Evolutionary conservation across 2,888 invertebrate species (phyloP), one percentile per base, ranked within the genome.

Genomic region (Sarcophaga variegata): DNA sequence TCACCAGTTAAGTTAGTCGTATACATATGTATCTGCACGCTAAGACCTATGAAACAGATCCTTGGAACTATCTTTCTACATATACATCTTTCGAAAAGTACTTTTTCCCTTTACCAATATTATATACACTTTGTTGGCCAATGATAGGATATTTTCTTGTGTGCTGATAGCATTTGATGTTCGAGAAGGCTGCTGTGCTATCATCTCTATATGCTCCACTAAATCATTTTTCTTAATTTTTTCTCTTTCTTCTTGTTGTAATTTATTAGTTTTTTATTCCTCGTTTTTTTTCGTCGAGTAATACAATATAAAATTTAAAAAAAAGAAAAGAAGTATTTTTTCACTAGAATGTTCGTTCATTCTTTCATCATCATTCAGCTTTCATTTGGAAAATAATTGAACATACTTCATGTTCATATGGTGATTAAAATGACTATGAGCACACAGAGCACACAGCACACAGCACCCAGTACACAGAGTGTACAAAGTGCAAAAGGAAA

Each of bases 351-450:
- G 49, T 78, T 63, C 49, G 62, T 66, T 37, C 20, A 37, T 66
- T 67, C 60, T 17, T 76, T 69, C 75, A 59, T 81, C 17, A 54
- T 79, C 62, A 79, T 75, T 84, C 67, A 79, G 71, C 71, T 84
- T 84, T 84, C 84, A 87, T 84, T 87, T 82, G 76, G 45, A 84
- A 87, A 87, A 82, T 87, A 87, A 87, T 87, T 87, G 87, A 84
- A 87, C 84, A 81, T 75, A 76, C 83, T 83, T 81, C 78, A 81
- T 84, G 78, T 81, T 76, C 81, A 84, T 81, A 79, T 84, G 87
- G 47, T 64, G 81, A 83, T 83, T 83, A 78, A 70, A 81, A 70
- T 47, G 63, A 49, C 14, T 75, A 72, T 72, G 54, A 76, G 47
- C 71, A 71, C 27, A 81, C 45, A 27, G 37, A 66, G 59, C 14